Conservation (phyloP, 92 coral and sea anemone genomes). For the Ricordea florida region DNA sequence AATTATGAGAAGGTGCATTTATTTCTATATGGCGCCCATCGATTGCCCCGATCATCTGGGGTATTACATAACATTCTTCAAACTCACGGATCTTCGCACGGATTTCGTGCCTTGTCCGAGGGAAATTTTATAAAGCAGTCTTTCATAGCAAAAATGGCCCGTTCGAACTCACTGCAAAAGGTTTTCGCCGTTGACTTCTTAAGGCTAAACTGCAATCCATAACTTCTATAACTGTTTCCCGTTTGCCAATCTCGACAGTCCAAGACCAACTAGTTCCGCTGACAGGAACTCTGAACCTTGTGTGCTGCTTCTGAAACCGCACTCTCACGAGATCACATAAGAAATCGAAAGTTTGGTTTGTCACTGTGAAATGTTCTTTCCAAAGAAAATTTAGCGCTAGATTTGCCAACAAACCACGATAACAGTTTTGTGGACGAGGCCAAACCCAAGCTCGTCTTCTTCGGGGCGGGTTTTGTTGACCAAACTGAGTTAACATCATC, state of each 20-base stretch:
- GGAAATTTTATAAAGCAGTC: slow-evolving; percentile 50
- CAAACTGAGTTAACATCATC: neutral
- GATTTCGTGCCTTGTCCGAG: slow-evolving; percentile 20
- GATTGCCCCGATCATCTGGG: slow-evolving; percentile 43
- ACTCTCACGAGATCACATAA: slow-evolving; percentile 47
- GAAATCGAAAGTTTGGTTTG: slow-evolving; percentile 54
- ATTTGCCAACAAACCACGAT: slow-evolving; percentile 9
- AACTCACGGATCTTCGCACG: slow-evolving; percentile 21
- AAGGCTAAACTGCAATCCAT: slow-evolving; percentile 36
- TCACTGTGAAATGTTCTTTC: slow-evolving; percentile 49
- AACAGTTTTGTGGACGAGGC: too few relatives aligned
- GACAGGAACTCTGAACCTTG: slow-evolving; percentile 47
- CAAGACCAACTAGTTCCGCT: slow-evolving; percentile 39
- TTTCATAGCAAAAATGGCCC: slow-evolving; percentile 21
- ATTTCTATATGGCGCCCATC: slow-evolving; percentile 45
- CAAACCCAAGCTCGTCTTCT: slow-evolving; percentile 52
- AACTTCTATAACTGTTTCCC: too few relatives aligned
- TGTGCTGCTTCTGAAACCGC: slow-evolving; percentile 37
- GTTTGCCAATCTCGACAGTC: slow-evolving; percentile 53
- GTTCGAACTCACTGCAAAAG: slow-evolving; percentile 41
- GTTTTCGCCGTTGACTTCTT: slow-evolving; percentile 54
- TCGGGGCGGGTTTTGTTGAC: neutral
- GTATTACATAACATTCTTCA: slow-evolving; percentile 21
- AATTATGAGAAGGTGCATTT: slow-evolving; percentile 20
- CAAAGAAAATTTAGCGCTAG: slow-evolving; percentile 20